Percentiles rank a stretch among this genome's conserved stretches.
Evolutionary conservation across 2,797 vertebrate genomes (phyloP).

Genomic region (Gallinago solitaria): DNA sequence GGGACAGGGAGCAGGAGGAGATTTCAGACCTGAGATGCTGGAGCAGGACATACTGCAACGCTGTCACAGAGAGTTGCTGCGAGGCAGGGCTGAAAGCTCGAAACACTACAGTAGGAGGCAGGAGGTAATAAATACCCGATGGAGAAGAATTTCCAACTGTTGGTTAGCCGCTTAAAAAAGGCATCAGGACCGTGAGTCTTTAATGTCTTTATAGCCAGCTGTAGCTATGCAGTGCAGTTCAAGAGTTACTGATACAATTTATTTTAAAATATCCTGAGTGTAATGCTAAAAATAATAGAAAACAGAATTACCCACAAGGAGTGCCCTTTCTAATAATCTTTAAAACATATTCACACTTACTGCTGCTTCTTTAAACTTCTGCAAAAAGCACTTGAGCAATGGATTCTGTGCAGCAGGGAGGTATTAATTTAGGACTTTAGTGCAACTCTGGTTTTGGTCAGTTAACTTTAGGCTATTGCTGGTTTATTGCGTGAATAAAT

Average conservation of each 20-base stretch:
- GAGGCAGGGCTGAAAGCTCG: background rate
- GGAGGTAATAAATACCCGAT: background rate
- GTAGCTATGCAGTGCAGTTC: background rate
- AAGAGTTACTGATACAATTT: background rate
- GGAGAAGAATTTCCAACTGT: background rate
- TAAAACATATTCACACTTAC: background rate
- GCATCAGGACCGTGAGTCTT: background rate
- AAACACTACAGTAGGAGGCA: background rate
- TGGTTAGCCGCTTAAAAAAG: background rate
- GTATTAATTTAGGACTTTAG: constrained; percentile 56
- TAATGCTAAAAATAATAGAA: constrained; percentile 32
- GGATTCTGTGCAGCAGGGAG: constrained; percentile 13
- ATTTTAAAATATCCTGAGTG: constrained; percentile 1
- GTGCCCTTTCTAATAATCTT: constrained; percentile 38
- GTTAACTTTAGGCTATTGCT: constrained; percentile 61
- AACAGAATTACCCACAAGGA: background rate
- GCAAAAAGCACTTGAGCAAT: background rate
- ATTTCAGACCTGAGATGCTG: background rate
- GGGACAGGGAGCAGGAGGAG: accelerated
- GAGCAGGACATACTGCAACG: background rate
- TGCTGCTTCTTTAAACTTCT: background rate
- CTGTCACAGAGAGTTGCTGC: background rate
- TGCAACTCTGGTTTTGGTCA: constrained; percentile 18
- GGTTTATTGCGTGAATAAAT: constrained; percentile 66
- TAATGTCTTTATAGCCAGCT: background rate